These are phyloP conservation scores for Drosophila baimaii DNA, from an alignment of 1,140 invertebrate genomes.

Conservation along the genomic window DNA sequence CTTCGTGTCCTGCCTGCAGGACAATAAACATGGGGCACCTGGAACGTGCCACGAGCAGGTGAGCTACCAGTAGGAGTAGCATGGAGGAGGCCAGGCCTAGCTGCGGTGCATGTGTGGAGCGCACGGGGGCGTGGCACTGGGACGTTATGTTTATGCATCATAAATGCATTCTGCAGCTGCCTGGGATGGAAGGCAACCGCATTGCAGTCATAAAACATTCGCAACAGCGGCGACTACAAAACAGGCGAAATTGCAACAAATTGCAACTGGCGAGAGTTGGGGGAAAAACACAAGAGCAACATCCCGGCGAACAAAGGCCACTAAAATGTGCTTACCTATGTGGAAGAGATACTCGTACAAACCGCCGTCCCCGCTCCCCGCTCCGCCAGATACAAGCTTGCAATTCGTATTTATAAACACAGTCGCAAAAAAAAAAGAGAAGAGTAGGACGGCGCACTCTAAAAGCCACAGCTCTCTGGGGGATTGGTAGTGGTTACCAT, in stretches of 20 bases:
- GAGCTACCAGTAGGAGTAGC: not conserved
- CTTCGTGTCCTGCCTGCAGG: slow-evolving; percentile 34
- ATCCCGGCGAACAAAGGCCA: slow-evolving; percentile 41
- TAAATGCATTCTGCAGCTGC: slow-evolving; percentile 70
- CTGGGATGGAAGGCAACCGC: slow-evolving; percentile 34
- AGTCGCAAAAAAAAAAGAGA: slow-evolving; percentile 20
- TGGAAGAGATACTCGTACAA: slow-evolving; percentile 39
- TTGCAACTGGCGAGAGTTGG: slow-evolving; percentile 55
- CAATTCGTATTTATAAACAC: slow-evolving; percentile 72
- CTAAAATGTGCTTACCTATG: slow-evolving; percentile 74
- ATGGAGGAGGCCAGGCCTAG: slow-evolving; percentile 24
- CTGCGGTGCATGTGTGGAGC: slow-evolving; percentile 7
- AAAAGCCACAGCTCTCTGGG: slow-evolving; percentile 41
- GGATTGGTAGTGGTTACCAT: slow-evolving; percentile 54
- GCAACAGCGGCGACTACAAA: slow-evolving; percentile 59
- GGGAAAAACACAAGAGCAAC: slow-evolving; percentile 34
- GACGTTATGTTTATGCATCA: slow-evolving; percentile 77
- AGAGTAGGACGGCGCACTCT: slow-evolving; percentile 10
- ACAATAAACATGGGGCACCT: slow-evolving; percentile 66
- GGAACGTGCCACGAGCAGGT: slow-evolving; percentile 32
- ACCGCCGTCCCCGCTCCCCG: not conserved
- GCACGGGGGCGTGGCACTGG: slow-evolving; percentile 48
- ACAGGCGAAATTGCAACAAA: slow-evolving; percentile 66
- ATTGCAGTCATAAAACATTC: slow-evolving; percentile 77
- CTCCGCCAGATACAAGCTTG: slow-evolving; percentile 43